phyloP scores from a whole-genome alignment of 2,113 vertebrate species.

The Psittacus erithacus region DNA sequence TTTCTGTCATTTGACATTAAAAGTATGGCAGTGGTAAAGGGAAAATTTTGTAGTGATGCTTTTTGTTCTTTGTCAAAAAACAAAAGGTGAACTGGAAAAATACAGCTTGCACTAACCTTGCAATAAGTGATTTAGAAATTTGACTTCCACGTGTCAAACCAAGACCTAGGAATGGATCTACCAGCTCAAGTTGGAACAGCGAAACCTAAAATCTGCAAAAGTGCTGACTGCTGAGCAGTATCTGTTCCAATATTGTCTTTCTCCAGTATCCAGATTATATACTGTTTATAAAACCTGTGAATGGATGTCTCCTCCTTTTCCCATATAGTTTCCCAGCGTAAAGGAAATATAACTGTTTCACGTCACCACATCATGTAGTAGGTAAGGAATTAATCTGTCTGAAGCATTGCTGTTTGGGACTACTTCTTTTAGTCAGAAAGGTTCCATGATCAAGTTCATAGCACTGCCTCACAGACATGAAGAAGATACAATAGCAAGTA shows the following conservation, averaged over 20 bases:
- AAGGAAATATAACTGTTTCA: not conserved
- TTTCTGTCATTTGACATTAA: not conserved
- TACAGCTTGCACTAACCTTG: not conserved
- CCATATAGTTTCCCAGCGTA: not conserved
- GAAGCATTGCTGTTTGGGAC: not conserved
- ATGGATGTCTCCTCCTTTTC: not conserved
- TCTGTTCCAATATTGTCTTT: not conserved
- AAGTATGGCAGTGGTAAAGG: not conserved
- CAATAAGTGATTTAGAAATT: not conserved
- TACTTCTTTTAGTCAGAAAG: not conserved
- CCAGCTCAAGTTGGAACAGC: not conserved
- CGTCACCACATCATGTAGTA: not conserved
- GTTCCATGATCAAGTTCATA: not conserved
- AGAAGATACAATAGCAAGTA: not conserved
- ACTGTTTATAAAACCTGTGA: not conserved
- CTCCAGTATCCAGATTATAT: not conserved
- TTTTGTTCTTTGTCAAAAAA: not conserved
- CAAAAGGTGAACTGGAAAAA: not conserved
- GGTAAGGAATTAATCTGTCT: not conserved
- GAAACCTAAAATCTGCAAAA: not conserved
- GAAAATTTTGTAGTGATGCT: not conserved
- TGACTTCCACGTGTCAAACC: rapidly evolving
- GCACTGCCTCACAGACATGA: not conserved
- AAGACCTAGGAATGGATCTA: not conserved
- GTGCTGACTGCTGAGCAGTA: not conserved